Conservation (phyloP, 2,113 vertebrate species). For the Jaculus jaculus region DNA sequence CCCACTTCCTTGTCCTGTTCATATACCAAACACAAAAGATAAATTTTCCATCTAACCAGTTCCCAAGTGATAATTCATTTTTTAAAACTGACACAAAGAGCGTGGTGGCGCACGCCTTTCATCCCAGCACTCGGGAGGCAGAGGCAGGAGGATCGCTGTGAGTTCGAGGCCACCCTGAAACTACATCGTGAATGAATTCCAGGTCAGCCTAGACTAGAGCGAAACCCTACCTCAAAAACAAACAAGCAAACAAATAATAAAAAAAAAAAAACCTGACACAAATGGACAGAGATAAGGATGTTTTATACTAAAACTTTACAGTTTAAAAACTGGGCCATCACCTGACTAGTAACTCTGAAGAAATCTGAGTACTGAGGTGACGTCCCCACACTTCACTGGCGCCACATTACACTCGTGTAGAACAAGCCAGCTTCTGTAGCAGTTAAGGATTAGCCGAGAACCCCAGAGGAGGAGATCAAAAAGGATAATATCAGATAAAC, state of each 20-base stretch:
- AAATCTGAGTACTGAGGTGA: background rate
- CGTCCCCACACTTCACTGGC: background rate
- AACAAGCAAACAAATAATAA: too few relatives aligned
- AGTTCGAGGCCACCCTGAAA: too few relatives aligned
- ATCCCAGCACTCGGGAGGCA: too few relatives aligned
- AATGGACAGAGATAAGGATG: background rate
- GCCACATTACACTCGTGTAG: background rate
- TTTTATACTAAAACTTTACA: background rate
- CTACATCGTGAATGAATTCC: too few relatives aligned
- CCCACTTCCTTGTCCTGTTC: background rate
- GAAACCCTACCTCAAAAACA: too few relatives aligned
- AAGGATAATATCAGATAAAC: background rate
- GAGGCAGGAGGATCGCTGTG: too few relatives aligned
- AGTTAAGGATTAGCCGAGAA: background rate
- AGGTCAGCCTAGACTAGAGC: too few relatives aligned
- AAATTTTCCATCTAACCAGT: background rate
- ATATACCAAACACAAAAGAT: conserved; percentile 13
- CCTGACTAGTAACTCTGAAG: background rate
- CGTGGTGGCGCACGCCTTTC: too few relatives aligned
- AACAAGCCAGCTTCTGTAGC: background rate
- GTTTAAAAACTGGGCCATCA: background rate
- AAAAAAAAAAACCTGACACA: background rate
- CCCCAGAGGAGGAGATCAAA: background rate
- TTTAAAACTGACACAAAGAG: background rate
- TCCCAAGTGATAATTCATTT: background rate